Percentiles rank a stretch among this genome's conserved stretches.
phyloP scores from a whole-genome alignment of 2,797 vertebrate genomes.

The Characodon lateralis region DNA sequence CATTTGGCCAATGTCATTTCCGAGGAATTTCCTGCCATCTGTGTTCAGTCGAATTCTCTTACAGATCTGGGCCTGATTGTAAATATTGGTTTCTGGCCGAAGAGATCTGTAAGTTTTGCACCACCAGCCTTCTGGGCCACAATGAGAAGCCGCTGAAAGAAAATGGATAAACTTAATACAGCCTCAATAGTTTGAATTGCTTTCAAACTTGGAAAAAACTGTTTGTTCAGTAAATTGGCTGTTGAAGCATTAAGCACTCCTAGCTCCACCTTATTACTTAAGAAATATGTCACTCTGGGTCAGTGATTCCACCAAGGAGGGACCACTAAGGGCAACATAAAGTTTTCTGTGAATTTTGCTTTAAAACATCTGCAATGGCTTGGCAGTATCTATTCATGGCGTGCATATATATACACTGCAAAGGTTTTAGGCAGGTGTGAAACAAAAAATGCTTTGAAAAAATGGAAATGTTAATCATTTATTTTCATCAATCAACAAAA shows the following conservation, averaged over 20 bases:
- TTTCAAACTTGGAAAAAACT: not conserved
- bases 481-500: too few species aligned
- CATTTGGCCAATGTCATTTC: constrained; percentile 96
- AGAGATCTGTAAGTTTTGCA: constrained; percentile 80
- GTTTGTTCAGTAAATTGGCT: not conserved
- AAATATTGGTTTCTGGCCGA: constrained; percentile 91
- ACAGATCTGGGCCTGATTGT: constrained; percentile 93
- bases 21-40: constrained; percentile 99
- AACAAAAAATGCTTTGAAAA: too few species aligned
- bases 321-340: not conserved
- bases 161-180: not conserved
- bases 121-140: constrained; percentile 76
- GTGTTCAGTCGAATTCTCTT: constrained; percentile 94
- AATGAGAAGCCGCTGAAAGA: constrained; percentile 70
- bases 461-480: too few species aligned
- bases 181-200: not conserved
- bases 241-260: not conserved
- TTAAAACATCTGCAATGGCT: not conserved
- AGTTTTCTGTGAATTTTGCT: not conserved
- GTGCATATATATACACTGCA: too few species aligned
- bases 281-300: not conserved
- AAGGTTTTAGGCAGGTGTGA: too few species aligned
- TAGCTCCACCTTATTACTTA: not conserved
- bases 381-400: too few species aligned
- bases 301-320: too few species aligned